Base-by-base conservation (phyloP, 2,888 invertebrate genomes). In the Julus scanicus region DNA sequence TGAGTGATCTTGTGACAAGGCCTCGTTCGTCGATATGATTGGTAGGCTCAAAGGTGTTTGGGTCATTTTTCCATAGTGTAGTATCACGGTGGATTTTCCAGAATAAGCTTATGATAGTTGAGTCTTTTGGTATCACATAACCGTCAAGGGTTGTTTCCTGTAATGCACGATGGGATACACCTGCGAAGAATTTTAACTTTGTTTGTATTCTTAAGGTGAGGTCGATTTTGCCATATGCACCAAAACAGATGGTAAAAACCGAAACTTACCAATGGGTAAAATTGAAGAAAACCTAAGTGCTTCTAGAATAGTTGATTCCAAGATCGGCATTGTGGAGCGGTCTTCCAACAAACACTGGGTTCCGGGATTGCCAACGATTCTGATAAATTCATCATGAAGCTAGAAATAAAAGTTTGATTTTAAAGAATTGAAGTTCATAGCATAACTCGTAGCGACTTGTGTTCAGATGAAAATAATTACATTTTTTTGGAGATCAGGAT, bases 1-100 rank as follows among this genome's bases (percentile, higher is more conserved):
- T 93, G 85, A n/a, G n/a, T n/a, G 94, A 94, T 0, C 95, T 95
- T 89, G 94, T 95, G 3, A 97, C 91, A 89, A 95, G 93, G 88
- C 93, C 93, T 0, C 95, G 96, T 71, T 95, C 94, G 0, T 93
- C 92, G 84, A 93, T 93, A 91, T 97, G 97, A 87, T 97, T 93
- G n/a, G 93, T 93, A 0, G 96, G 96, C 80, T 93, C 93, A 91
- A 95, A 97, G 53, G 92, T 91, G 37, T 89, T 49, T 4, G 95
- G 94, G 49, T 95, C 92, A 0, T n/a, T n/a, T n/a, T 93, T 92
- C 95, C 96, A 97, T 39, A 93, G 92, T 1, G 92, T 91, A 0
- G 94, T 94, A 90, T 96, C 94, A 94, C 95, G 95, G 91, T 97
- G 96, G 9, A 96, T 92, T 0, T 96, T 95, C 96, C 96, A 97